Conservation (phyloP, 2,113 vertebrate species). For the Maccullochella peelii region DNA sequence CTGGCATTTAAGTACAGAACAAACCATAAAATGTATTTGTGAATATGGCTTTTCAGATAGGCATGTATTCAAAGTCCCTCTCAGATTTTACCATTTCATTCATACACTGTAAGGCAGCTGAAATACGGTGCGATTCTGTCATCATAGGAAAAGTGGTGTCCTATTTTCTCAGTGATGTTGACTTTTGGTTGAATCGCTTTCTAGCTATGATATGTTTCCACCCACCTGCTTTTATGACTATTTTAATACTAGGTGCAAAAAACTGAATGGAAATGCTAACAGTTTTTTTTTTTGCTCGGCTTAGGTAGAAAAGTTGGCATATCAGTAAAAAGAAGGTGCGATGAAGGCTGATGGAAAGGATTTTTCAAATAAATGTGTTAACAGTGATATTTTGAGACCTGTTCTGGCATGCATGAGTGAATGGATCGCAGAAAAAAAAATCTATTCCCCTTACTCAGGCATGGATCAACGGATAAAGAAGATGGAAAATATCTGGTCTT, state of each 20-base stretch:
- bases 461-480: slow-evolving; percentile 51
- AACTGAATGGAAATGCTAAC: neutral
- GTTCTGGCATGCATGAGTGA: slow-evolving; percentile 26
- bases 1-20: neutral
- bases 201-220: neutral
- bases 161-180: slow-evolving; percentile 6
- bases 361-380: slow-evolving; percentile 29
- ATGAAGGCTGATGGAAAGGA: slow-evolving; percentile 17
- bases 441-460: slow-evolving; percentile 9
- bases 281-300: neutral
- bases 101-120: neutral
- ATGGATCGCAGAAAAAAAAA: neutral
- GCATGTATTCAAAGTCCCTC: neutral
- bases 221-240: neutral
- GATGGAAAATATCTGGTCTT: slow-evolving; percentile 49
- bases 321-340: neutral
- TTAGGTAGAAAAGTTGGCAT: slow-evolving; percentile 3
- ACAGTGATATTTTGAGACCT: slow-evolving; percentile 13
- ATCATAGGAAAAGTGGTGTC: neutral
- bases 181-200: neutral
- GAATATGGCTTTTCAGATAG: neutral
- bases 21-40: neutral
- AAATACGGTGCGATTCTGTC: neutral
- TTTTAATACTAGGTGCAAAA: neutral
- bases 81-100: neutral